Base-by-base conservation (phyloP, 2,888 invertebrate genomes). In the Beris chalybata region DNA sequence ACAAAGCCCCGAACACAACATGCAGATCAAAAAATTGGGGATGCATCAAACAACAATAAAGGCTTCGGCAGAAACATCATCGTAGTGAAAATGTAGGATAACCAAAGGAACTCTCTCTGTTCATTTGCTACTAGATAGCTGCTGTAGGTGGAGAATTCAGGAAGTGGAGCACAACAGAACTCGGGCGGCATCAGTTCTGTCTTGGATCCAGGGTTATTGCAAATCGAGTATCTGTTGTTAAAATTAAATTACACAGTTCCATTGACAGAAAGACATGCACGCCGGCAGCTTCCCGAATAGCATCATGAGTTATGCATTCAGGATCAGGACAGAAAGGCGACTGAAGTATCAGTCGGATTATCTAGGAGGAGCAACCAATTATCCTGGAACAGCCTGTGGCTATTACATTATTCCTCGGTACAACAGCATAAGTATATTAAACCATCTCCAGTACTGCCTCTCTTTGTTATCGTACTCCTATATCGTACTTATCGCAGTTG, bases 241-340 rank as follows among this genome's bases (percentile, higher is more conserved):
- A 66, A 66, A 66, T 66, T 66, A 66, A 66, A 66, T 66, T 66
- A 66, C 59, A 66, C 58, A 53, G 59, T 38, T 59, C 65, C 52
- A 58, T 66, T 66, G 65, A 66, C 52, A 58, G 38, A 32, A 48
- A 30, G 38, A 29, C 22, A 65, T 29, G 53, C 45, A 50, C 11
- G 30, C 53, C 44, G 59, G 57, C 29, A 65, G 38, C 5, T 7
- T 4, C 45, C 57, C 48, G 13, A 30, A 38, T 47, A 13, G 13
- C 15, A 59, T 47, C 48, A 48, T 59, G 47, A 47, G 31, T 12
- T 47, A 47, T 31, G 13, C 55, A 43, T n/a, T 47, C n/a, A 12
- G 58, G 47, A 22, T 38, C 38, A 22, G 22, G 38, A 48, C 47
- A 43, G 31, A 22, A 22, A 22, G 22, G 22, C 22, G 22, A 22